phyloP scores from a whole-genome alignment of 2,113 vertebrate genomes.

The Serinus canaria region DNA sequence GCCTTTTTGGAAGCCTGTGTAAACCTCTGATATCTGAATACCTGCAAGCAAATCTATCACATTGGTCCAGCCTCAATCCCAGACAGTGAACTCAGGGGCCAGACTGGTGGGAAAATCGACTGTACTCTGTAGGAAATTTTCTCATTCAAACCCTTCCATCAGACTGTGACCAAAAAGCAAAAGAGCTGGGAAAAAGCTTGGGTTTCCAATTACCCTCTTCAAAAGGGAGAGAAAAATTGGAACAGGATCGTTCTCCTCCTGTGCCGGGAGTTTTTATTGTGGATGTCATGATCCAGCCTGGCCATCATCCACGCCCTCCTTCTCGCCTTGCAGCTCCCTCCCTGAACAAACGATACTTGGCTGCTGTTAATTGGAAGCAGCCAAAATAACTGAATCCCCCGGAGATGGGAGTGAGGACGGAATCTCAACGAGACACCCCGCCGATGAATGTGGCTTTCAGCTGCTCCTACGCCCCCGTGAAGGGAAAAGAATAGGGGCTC shows the following conservation, averaged over 20 bases:
- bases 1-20: not conserved
- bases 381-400: conserved; percentile 56
- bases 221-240: conserved; percentile 30
- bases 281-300: conserved; percentile 32
- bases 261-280: not conserved
- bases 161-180: not conserved
- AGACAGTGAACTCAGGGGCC: not conserved
- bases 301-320: conserved; percentile 10
- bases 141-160: conserved; percentile 26
- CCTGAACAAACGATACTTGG: conserved; percentile 27
- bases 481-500: conserved; percentile 40
- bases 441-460: conserved; percentile 70
- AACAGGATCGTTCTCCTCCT: conserved; percentile 17
- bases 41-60: not conserved
- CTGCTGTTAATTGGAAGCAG: conserved; percentile 48
- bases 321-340: conserved; percentile 22
- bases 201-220: conserved; percentile 42
- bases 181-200: not conserved
- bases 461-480: conserved; percentile 10
- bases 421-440: conserved; percentile 28
- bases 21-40: not conserved
- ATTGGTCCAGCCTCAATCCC: not conserved
- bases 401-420: not conserved
- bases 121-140: not conserved
- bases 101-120: conserved; percentile 20